phyloP scores from a whole-genome alignment of 35 echinoderm and acorn worm species.

The Ophioderma brevispina region DNA sequence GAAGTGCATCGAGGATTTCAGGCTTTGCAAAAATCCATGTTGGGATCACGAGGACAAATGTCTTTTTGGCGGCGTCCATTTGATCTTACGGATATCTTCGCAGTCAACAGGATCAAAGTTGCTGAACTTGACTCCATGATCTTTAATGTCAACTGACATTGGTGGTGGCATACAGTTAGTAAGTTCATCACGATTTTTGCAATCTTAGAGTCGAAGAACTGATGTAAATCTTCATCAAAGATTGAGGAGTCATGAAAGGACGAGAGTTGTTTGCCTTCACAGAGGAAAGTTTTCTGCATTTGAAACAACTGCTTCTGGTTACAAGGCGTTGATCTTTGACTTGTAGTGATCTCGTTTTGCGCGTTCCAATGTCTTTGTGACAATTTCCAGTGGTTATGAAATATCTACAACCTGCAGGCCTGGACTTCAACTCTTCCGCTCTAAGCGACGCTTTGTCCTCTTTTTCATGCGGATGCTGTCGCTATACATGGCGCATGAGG shows the following conservation, averaged over 20 bases:
- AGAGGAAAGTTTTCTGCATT: not conserved
- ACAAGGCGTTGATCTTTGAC: constrained; percentile 4
- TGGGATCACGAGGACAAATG: not conserved
- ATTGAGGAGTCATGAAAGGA: not conserved
- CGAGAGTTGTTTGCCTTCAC: not conserved
- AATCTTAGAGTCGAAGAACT: constrained; percentile 7
- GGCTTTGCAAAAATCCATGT: not conserved
- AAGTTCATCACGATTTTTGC: not conserved
- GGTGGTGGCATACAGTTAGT: not conserved
- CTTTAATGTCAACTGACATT: not conserved
- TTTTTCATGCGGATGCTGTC: constrained; percentile 10
- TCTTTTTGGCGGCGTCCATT: not conserved
- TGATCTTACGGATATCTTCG: not conserved
- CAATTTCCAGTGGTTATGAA: constrained; percentile 20
- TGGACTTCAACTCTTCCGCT: not conserved
- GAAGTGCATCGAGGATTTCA: not conserved
- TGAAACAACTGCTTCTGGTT: constrained; percentile 19
- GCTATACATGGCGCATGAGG: constrained; percentile 48
- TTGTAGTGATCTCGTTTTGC: constrained; percentile 15
- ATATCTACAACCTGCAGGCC: constrained; percentile 32
- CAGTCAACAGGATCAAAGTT: not conserved
- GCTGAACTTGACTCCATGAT: not conserved
- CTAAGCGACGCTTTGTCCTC: not conserved
- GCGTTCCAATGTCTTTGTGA: not conserved
- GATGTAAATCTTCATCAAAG: not conserved